Evolutionary conservation across 2,797 vertebrate genomes (phyloP).

Genomic region (Novumbra hubbsi): DNA sequence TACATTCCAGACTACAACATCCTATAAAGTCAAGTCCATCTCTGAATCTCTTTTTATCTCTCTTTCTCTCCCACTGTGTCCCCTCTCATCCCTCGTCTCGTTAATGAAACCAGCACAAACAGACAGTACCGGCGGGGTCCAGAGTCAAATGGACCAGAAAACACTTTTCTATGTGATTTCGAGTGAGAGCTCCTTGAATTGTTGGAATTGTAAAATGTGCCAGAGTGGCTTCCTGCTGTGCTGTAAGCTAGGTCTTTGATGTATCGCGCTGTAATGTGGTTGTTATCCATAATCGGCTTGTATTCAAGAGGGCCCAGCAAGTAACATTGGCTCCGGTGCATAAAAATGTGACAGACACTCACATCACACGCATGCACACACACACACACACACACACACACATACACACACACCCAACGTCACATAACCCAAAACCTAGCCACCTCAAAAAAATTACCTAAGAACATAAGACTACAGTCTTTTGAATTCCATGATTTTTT

Average conservation of each 20-base stretch:
- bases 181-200: conserved; percentile 88
- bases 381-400: conserved; percentile 39
- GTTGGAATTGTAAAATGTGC: conserved; percentile 91
- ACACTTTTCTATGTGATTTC: conserved; percentile 92
- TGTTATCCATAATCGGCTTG: conserved; percentile 98
- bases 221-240: conserved; percentile 95
- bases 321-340: conserved; percentile 76
- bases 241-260: conserved; percentile 90
- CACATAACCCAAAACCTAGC: conserved; percentile 23
- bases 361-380: conserved; percentile 42
- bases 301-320: conserved; percentile 84
- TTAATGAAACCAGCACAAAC: conserved; percentile 49
- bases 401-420: conserved; percentile 45
- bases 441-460: conserved; percentile 20
- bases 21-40: conserved; percentile 11
- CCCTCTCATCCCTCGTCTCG: conserved; percentile 28
- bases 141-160: conserved; percentile 87
- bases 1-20: neutral
- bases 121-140: conserved; percentile 71
- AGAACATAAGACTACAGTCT: conserved; percentile 13
- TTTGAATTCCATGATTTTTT: conserved; percentile 18
- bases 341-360: conserved; percentile 53
- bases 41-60: conserved; percentile 27
- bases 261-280: conserved; percentile 90
- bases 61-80: conserved; percentile 11